phyloP scores from a whole-genome alignment of 1,140 invertebrate species.

The Ceratina calcarata region DNA sequence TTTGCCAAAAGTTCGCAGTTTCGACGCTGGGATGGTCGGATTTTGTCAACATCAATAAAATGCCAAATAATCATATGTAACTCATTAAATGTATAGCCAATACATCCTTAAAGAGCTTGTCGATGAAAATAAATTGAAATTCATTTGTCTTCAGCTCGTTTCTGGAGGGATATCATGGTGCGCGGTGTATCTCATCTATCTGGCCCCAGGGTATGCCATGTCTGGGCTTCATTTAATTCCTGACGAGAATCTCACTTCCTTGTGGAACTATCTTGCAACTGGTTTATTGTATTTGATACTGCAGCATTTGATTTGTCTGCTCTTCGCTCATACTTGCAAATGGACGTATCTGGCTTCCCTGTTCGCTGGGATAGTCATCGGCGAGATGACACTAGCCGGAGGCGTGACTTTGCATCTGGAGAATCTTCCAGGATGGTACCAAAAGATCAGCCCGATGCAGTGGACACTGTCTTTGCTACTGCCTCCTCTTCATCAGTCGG shows the following conservation, averaged over 20 bases:
- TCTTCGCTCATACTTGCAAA: slow-evolving; percentile 84
- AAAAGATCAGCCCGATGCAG: slow-evolving; percentile 86
- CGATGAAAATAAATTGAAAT: background rate
- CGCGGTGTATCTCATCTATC: slow-evolving; percentile 89
- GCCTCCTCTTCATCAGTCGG: slow-evolving; percentile 84
- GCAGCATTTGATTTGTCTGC: slow-evolving; percentile 86
- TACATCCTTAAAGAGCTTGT: too few relatives aligned
- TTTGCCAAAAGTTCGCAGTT: too few relatives aligned
- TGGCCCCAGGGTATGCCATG: slow-evolving; percentile 94
- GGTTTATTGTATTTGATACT: slow-evolving; percentile 89
- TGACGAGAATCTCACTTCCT: slow-evolving; percentile 74
- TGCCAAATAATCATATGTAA: too few relatives aligned
- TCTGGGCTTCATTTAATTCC: slow-evolving; percentile 84
- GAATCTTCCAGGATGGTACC: slow-evolving; percentile 84
- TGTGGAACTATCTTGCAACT: slow-evolving; percentile 74
- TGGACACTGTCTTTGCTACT: slow-evolving; percentile 88
- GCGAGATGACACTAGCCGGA: slow-evolving; percentile 84
- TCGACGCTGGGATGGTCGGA: too few relatives aligned
- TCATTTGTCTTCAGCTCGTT: slow-evolving; percentile 79
- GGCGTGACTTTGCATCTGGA: slow-evolving; percentile 87
- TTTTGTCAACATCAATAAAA: too few relatives aligned
- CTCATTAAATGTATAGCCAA: too few relatives aligned
- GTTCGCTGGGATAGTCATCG: slow-evolving; percentile 84
- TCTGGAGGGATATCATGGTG: slow-evolving; percentile 83
- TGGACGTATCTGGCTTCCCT: slow-evolving; percentile 82